Conservation (phyloP, 2,888 invertebrate genomes). For the Caenorhabditis sp. region DNA sequence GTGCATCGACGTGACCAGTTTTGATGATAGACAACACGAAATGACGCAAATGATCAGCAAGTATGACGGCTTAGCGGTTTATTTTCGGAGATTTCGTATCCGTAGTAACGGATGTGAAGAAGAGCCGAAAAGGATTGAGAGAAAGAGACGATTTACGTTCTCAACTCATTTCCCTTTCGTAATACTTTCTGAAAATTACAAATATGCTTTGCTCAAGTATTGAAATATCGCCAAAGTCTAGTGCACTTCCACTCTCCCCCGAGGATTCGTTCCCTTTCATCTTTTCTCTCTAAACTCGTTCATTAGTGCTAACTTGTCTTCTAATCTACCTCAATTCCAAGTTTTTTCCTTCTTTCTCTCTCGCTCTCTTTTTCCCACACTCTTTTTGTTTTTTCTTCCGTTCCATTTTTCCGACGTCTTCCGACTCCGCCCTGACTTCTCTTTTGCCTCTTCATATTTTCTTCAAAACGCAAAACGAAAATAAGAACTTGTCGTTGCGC, state of each 20-base stretch:
- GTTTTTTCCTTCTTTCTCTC: constrained; percentile 4
- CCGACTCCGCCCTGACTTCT: neutral
- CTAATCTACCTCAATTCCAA: too few relatives aligned
- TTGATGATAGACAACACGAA: neutral
- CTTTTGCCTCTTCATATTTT: neutral
- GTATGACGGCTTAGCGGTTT: neutral
- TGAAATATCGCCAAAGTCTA: too few relatives aligned
- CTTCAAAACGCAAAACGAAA: too few relatives aligned
- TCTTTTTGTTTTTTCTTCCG: neutral
- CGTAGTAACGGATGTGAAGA: neutral
- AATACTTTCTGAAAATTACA: too few relatives aligned
- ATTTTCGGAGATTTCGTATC: constrained; percentile 3
- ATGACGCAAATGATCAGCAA: constrained; percentile 9
- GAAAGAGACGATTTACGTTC: neutral
- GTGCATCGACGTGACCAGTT: neutral
- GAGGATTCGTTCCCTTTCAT: too few relatives aligned
- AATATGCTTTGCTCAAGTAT: too few relatives aligned
- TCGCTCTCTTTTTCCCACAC: constrained; percentile 2
- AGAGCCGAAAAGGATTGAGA: neutral
- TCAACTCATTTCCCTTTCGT: too few relatives aligned
- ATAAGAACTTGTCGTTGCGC: too few relatives aligned
- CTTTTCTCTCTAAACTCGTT: too few relatives aligned
- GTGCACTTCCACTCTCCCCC: too few relatives aligned
- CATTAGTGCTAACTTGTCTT: too few relatives aligned
- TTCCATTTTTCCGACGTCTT: neutral